phyloP scores from a whole-genome alignment of 2,888 invertebrate genomes.

The Folsomia manolachei region DNA sequence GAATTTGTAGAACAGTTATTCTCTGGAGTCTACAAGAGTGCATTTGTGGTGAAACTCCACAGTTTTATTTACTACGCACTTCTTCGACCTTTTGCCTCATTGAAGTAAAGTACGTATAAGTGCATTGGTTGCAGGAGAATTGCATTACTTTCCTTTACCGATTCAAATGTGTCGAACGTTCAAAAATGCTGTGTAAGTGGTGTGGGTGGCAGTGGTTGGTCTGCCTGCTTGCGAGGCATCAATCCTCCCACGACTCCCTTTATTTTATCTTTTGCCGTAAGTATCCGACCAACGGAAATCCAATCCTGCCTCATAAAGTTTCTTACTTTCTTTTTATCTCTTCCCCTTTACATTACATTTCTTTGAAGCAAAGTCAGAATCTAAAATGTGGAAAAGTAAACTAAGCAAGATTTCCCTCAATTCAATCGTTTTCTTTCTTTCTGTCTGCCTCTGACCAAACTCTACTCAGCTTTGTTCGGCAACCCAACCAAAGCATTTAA shows the following conservation, averaged over 20 bases:
- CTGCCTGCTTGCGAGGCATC: neutral
- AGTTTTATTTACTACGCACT: neutral
- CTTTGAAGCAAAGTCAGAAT: neutral
- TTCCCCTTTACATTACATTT: neutral
- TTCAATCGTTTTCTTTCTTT: neutral
- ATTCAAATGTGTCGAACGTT: neutral
- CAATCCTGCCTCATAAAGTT: conserved; percentile 13
- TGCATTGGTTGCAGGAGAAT: too few relatives aligned
- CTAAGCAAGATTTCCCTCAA: neutral
- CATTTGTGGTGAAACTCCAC: neutral
- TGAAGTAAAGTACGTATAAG: too few relatives aligned
- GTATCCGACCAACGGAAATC: neutral
- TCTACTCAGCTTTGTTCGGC: neutral
- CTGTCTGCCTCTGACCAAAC: neutral
- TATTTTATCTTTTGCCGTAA: conserved; percentile 4
- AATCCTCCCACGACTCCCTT: conserved; percentile 1
- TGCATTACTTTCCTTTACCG: too few relatives aligned
- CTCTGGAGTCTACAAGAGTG: too few relatives aligned
- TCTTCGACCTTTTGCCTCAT: neutral
- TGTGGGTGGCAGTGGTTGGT: too few relatives aligned
- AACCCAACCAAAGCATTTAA: neutral
- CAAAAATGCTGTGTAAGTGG: neutral
- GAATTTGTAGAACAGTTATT: too few relatives aligned
- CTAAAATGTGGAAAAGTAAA: neutral
- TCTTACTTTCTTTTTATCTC: conserved; percentile 8